Conservation (phyloP, 2,113 vertebrate genomes). For the Zeus faber region DNA sequence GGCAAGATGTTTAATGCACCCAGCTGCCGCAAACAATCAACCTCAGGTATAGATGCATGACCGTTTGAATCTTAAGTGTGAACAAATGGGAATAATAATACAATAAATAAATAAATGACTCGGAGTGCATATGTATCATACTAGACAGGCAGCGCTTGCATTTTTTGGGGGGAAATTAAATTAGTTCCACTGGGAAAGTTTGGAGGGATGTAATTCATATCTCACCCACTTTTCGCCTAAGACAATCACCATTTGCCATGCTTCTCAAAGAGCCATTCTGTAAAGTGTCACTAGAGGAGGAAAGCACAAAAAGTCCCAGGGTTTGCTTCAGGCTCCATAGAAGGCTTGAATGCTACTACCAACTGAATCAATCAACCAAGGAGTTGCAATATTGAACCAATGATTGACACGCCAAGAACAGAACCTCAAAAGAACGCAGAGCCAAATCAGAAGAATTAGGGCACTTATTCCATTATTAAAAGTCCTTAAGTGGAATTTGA, state of each 20-base stretch:
- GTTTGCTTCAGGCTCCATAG: too few species aligned
- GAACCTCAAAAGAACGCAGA: too few species aligned
- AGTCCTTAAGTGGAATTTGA: too few species aligned
- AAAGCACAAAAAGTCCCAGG: too few species aligned
- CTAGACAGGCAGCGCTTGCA: constrained; percentile 17
- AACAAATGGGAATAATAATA: constrained; percentile 37
- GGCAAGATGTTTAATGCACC: constrained; percentile 16
- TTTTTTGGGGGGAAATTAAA: constrained; percentile 26
- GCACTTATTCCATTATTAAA: too few species aligned
- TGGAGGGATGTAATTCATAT: constrained; percentile 47
- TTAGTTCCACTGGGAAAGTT: constrained; percentile 25
- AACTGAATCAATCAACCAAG: too few species aligned
- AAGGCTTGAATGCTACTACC: too few species aligned
- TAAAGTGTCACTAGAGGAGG: too few species aligned
- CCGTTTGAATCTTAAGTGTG: constrained; percentile 30
- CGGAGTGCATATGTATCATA: constrained; percentile 17
- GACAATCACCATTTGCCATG: constrained; percentile 31
- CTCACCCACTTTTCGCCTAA: constrained; percentile 27
- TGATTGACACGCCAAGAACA: too few species aligned
- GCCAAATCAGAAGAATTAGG: too few species aligned
- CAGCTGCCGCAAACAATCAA: constrained; percentile 7
- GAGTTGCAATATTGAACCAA: too few species aligned
- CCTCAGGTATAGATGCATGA: constrained; percentile 16
- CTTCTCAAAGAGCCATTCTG: constrained; percentile 27
- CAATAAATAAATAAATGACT: constrained; percentile 18